Evolutionary conservation across 2,113 vertebrate genomes (phyloP).

Genomic region (Salminus brasiliensis): DNA sequence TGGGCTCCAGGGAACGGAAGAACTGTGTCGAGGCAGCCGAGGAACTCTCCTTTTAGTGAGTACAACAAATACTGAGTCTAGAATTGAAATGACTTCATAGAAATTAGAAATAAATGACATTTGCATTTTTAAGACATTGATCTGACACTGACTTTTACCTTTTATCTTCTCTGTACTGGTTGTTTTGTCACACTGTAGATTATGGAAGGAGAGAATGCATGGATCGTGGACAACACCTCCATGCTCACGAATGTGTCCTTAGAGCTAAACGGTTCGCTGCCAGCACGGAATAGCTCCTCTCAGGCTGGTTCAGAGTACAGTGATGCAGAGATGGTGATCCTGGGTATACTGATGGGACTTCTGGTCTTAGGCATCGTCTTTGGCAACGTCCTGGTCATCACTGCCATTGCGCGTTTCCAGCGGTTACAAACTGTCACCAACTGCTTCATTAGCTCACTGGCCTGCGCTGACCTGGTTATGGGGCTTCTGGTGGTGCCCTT

Average conservation of each 20-base stretch:
- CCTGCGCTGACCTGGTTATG: constrained; percentile 95
- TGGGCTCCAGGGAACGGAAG: constrained; percentile 29
- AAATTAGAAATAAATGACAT: neutral
- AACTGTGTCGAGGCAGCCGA: no score
- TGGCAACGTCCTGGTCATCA: constrained; percentile 94
- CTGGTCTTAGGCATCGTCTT: constrained; percentile 91
- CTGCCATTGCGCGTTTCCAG: constrained; percentile 89
- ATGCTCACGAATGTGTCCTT: constrained; percentile 53
- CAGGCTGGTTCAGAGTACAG: constrained; percentile 50
- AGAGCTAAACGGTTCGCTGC: constrained; percentile 26
- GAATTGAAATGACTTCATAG: neutral
- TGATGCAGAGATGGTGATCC: constrained; percentile 80
- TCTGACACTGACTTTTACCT: neutral
- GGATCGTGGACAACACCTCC: constrained; percentile 3
- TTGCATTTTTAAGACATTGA: neutral
- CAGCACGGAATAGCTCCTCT: neutral
- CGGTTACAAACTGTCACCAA: constrained; percentile 96
- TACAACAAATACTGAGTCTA: constrained; percentile 10
- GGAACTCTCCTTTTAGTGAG: constrained; percentile 33
- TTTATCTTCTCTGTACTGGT: constrained; percentile 7
- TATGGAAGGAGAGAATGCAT: constrained; percentile 58
- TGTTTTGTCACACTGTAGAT: constrained; percentile 32
- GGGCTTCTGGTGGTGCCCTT: constrained; percentile 93
- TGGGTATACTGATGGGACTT: constrained; percentile 85
- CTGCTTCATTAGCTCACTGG: constrained; percentile 95